phyloP scores from a whole-genome alignment of 2,113 vertebrate genomes.

The Pygoscelis antarcticus region DNA sequence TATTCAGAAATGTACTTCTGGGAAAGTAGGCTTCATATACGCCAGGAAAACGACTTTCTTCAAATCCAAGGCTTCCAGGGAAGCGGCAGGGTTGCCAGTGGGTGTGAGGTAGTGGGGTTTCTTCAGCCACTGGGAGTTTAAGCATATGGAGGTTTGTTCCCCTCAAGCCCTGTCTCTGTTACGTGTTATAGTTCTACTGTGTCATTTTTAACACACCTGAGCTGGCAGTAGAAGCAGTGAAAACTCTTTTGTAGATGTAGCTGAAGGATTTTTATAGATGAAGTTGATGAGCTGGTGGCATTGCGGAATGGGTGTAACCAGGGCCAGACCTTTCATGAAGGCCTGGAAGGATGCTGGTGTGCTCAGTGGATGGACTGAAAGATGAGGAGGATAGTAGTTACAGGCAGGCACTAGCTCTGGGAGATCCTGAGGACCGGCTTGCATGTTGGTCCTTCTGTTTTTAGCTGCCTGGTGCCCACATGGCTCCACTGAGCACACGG shows the following conservation, averaged over 20 bases:
- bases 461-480: accelerated
- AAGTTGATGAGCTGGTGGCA: background rate
- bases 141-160: background rate
- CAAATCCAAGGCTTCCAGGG: background rate
- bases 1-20: background rate
- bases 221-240: background rate
- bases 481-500: accelerated
- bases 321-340: background rate
- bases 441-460: background rate
- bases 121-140: background rate
- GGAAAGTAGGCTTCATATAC: background rate
- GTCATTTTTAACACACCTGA: background rate
- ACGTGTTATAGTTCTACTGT: background rate
- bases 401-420: background rate
- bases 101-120: background rate
- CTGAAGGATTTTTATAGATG: background rate
- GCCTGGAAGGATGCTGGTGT: background rate
- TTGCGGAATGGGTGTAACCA: background rate
- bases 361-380: accelerated
- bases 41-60: background rate
- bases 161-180: background rate
- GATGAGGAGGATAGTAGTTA: background rate
- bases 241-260: background rate
- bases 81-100: background rate
- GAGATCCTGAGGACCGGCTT: background rate